Base-by-base conservation (phyloP, 2,888 invertebrate species). In the Orthonevra nobilis region DNA sequence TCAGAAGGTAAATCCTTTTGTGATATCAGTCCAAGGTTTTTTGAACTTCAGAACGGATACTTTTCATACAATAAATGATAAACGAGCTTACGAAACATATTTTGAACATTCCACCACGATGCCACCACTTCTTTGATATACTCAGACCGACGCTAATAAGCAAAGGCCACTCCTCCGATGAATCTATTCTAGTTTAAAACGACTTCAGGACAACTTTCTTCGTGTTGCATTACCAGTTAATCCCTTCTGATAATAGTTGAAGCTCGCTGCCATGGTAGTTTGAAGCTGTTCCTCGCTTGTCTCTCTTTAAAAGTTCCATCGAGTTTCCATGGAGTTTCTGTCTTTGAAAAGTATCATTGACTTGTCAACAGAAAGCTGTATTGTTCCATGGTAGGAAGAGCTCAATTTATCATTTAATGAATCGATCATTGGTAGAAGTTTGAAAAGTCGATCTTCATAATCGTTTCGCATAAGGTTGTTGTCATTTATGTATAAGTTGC, bases 41-140 rank as follows among this genome's bases (percentile, higher is more conserved):
- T 46, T 54, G 10, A 20, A 44, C 15, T 46, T 19, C 7, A 66
- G 32, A 54, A 54, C 44, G 12, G 30, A 9, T 32, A 42, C 15
- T 54, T 64, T 54, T 44, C 32, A 14, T 48, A 14, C 46, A 56
- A 9, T 30, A 14, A 30, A 52, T 28, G 4, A 63, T 50, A 14
- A 30, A 63, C 2, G 60, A 32, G 19, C 52, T 42, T 12, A 52
- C 38, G 9, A 52, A 64, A 23, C 10, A 42, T 10, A 54, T 66
- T 42, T 66, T 15, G 7, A 68, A 15, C 48, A 68, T 46, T 40
- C 38, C 30, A 7, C 63, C 3, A 9, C 48, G 20, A 56, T 56
- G 56, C 46, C 56, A 68, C 36, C 34, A 56, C 38, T 68, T 56
- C 23, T 56, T 68, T 12, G 56, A 68, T 40, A 32, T 68, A 48